Percentiles rank a stretch among this genome's conserved stretches.
These are phyloP conservation scores for Poecilus cupreus DNA, from an alignment of 2,888 invertebrate genomes.

Conservation along the genomic window DNA sequence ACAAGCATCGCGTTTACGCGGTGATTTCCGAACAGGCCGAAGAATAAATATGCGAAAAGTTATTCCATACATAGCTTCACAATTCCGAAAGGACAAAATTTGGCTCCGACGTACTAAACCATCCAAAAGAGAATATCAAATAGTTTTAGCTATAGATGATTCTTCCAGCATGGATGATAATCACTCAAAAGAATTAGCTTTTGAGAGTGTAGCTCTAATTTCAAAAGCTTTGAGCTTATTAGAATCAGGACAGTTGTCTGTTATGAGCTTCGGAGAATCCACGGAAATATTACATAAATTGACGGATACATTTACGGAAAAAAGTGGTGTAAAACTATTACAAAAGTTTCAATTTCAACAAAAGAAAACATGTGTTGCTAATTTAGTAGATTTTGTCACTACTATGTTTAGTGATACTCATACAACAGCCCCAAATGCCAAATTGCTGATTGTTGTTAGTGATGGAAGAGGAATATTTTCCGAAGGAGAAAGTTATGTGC, in stretches of 20 bases:
- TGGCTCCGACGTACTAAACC: constrained; percentile 98
- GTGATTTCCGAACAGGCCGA: constrained; percentile 97
- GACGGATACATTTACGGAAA: constrained; percentile 89
- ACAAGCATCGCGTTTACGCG: constrained; percentile 91
- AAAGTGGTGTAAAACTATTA: constrained; percentile 87
- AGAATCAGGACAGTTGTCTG: constrained; percentile 94
- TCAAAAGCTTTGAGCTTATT: constrained; percentile 91
- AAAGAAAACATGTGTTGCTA: constrained; percentile 89
- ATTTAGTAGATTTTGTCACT: constrained; percentile 86
- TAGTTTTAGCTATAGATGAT: constrained; percentile 97
- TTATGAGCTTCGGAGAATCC: constrained; percentile 92
- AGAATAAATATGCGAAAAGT: constrained; percentile 99
- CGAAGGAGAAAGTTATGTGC: constrained; percentile 87
- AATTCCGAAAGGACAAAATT: constrained; percentile 99
- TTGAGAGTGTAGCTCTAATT: constrained; percentile 95
- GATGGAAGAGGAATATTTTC: constrained; percentile 96
- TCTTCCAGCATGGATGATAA: constrained; percentile 94
- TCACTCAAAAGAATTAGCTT: constrained; percentile 91
- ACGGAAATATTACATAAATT: constrained; percentile 92
- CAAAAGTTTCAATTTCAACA: constrained; percentile 92
- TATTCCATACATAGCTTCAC: constrained; percentile 98
- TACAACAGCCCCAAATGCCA: constrained; percentile 81
- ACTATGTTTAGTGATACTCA: constrained; percentile 77
- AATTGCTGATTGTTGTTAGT: constrained; percentile 92
- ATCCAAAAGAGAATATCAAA: constrained; percentile 96